These are phyloP conservation scores for Caiman crocodilus DNA, from an alignment of 2,797 vertebrate genomes.

Conservation along the genomic window DNA sequence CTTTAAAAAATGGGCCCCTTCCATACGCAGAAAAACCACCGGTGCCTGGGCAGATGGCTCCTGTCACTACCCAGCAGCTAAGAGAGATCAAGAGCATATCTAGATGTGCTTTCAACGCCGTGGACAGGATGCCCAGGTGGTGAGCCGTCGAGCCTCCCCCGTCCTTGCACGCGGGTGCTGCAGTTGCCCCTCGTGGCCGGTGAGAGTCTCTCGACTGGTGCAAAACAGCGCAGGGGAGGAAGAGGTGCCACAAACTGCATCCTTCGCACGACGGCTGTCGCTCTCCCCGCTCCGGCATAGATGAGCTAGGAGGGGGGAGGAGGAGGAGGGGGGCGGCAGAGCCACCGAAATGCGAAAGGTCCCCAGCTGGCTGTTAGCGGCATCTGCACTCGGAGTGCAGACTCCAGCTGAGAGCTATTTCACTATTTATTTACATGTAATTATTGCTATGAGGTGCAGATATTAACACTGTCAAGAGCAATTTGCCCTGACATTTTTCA, in stretches of 20 bases:
- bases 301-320: neutral
- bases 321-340: slow-evolving; percentile 32
- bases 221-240: neutral
- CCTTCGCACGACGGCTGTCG: neutral
- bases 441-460: slow-evolving; percentile 99
- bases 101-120: neutral
- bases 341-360: slow-evolving; percentile 75
- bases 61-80: neutral
- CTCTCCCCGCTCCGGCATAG: neutral
- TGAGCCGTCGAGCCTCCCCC: neutral
- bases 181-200: neutral
- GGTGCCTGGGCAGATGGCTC: neutral
- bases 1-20: slow-evolving; percentile 16
- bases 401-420: slow-evolving; percentile 98
- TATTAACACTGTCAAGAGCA: slow-evolving; percentile 99
- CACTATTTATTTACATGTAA: slow-evolving; percentile 99
- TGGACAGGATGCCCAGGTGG: accelerated
- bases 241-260: neutral
- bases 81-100: neutral
- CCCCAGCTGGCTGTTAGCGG: slow-evolving; percentile 93
- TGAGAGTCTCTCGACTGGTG: neutral
- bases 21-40: neutral
- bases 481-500: slow-evolving; percentile 99
- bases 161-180: neutral
- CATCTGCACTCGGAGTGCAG: slow-evolving; percentile 81